These are phyloP conservation scores for Agrochola lota DNA, from an alignment of 2,888 invertebrate species.

Conservation along the genomic window DNA sequence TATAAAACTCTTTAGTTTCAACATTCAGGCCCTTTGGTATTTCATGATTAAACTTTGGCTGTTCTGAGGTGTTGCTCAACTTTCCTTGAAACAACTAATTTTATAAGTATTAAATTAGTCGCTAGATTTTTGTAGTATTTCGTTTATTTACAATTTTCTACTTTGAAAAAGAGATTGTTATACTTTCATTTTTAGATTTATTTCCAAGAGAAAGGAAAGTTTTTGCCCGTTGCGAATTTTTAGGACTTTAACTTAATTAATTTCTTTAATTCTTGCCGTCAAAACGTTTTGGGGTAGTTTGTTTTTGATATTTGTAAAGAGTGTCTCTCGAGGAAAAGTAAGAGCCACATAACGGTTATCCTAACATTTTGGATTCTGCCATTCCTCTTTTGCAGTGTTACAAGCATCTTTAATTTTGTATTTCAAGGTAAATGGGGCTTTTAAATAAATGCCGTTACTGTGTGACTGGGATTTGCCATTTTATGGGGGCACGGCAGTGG, in stretches of 20 bases:
- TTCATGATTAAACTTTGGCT: slow-evolving; percentile 23
- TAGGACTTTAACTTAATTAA: slow-evolving; percentile 27
- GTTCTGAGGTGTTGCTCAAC: slow-evolving; percentile 16
- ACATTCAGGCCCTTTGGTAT: slow-evolving; percentile 24
- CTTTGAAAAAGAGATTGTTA: not conserved
- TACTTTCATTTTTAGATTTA: slow-evolving; percentile 10
- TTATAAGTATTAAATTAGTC: slow-evolving; percentile 32
- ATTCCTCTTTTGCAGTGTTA: too few relatives aligned
- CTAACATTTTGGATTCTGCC: too few relatives aligned
- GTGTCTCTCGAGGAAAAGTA: too few relatives aligned
- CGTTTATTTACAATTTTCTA: slow-evolving; percentile 22
- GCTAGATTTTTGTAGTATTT: slow-evolving; percentile 3
- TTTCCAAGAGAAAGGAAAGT: not conserved
- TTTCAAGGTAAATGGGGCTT: too few relatives aligned
- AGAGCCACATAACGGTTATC: too few relatives aligned
- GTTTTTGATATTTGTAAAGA: not conserved
- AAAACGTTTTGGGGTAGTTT: not conserved
- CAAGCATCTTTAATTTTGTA: too few relatives aligned
- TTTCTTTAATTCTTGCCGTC: slow-evolving; percentile 8
- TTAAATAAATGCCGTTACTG: too few relatives aligned
- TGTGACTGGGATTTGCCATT: too few relatives aligned
- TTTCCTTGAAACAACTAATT: not conserved
- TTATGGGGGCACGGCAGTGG: too few relatives aligned
- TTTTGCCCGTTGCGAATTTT: slow-evolving; percentile 6
- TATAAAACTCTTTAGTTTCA: slow-evolving; percentile 25